A percentile compares a stretch with the other conserved stretches of the same genome.
Conservation (phyloP, 2,113 vertebrate species). For the Fregetta grallaria region DNA sequence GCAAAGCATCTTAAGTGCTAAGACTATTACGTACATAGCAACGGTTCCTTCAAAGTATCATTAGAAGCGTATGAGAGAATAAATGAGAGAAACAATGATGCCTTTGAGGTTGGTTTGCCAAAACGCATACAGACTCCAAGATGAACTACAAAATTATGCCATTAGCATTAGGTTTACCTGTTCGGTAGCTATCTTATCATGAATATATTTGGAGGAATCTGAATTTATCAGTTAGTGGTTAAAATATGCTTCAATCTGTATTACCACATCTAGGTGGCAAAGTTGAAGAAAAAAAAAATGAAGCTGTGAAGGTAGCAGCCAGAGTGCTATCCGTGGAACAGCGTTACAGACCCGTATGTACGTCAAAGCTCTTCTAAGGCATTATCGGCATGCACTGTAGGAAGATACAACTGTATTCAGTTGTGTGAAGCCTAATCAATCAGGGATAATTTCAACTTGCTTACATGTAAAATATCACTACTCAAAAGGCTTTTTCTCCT, state of each 20-base stretch:
- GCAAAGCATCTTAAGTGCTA: conserved; percentile 24
- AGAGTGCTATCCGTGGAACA: conserved; percentile 21
- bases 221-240: neutral
- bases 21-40: neutral
- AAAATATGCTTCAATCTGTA: neutral
- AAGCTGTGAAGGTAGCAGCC: neutral
- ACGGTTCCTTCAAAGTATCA: conserved; percentile 56
- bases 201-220: neutral
- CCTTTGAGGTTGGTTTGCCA: conserved; percentile 4
- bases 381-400: neutral
- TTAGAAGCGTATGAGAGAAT: conserved; percentile 34
- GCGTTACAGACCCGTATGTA: conserved; percentile 31
- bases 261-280: neutral
- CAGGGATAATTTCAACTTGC: neutral
- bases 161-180: neutral
- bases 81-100: conserved; percentile 16
- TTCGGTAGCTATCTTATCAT: neutral
- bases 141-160: neutral
- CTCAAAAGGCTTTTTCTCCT: neutral
- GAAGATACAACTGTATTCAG: conserved; percentile 5
- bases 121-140: neutral
- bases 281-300: neutral
- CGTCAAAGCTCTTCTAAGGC: neutral
- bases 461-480: neutral
- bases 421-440: neutral